A percentile compares a stretch with the other conserved stretches of the same genome.
These are phyloP conservation scores for Sinelater perroti DNA, from an alignment of 2,888 invertebrate species.

Conservation along the genomic window DNA sequence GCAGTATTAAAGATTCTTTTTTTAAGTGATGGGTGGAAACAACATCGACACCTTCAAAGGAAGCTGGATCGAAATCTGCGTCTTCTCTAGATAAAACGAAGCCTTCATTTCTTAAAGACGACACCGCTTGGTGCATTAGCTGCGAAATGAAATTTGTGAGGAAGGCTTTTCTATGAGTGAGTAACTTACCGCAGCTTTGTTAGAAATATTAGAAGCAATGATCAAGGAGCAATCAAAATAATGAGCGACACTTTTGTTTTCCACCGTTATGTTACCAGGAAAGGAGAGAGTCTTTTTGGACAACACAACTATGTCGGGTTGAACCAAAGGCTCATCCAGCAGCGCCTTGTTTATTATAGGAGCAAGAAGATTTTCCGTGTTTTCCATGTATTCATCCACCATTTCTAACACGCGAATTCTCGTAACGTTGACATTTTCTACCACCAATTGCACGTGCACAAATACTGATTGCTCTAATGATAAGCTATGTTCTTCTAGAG, in stretches of 20 bases:
- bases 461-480: conserved; percentile 61
- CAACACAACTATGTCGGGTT: conserved; percentile 71
- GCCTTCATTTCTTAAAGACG: conserved; percentile 19
- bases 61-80: conserved; percentile 48
- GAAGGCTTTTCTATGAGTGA: too few relatives aligned
- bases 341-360: conserved; percentile 68
- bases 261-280: conserved; percentile 65
- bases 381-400: conserved; percentile 42
- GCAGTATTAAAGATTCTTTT: too few relatives aligned
- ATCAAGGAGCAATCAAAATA: conserved; percentile 49
- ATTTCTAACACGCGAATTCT: conserved; percentile 70
- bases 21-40: too few relatives aligned
- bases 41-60: too few relatives aligned
- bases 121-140: neutral
- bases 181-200: conserved; percentile 62
- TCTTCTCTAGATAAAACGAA: conserved; percentile 22
- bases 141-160: too few relatives aligned
- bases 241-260: conserved; percentile 67
- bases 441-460: conserved; percentile 71
- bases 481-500: conserved; percentile 62
- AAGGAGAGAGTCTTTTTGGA: conserved; percentile 64
- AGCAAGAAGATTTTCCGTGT: conserved; percentile 62
- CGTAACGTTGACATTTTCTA: conserved; percentile 73
- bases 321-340: conserved; percentile 74
- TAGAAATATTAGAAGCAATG: conserved; percentile 58